Conservation (phyloP, 2,888 invertebrate genomes). For the Macaria notata region DNA sequence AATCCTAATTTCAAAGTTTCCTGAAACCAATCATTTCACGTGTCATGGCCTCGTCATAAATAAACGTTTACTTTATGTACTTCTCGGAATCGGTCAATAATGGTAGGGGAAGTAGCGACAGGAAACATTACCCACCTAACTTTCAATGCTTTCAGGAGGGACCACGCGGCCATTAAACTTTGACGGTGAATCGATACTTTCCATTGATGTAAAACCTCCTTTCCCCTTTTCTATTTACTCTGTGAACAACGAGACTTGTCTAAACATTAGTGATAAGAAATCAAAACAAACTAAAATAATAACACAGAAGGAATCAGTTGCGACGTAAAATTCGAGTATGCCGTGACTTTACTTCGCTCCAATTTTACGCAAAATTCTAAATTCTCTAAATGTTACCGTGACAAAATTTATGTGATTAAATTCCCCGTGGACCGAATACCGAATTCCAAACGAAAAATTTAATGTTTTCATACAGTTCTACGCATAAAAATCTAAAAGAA, state of each 20-base stretch:
- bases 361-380: conserved; percentile 23
- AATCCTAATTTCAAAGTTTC: conserved; percentile 18
- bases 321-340: conserved; percentile 38
- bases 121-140: conserved; percentile 16
- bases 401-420: conserved; percentile 23
- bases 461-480: conserved; percentile 26
- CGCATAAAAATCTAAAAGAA: conserved; percentile 35
- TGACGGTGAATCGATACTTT: conserved; percentile 20
- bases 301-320: not conserved
- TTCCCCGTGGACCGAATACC: conserved; percentile 21
- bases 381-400: conserved; percentile 18
- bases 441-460: conserved; percentile 36
- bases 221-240: conserved; percentile 9
- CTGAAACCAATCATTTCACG: conserved; percentile 12
- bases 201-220: conserved; percentile 17
- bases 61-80: conserved; percentile 9
- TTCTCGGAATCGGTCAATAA: conserved; percentile 20
- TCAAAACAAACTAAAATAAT: conserved; percentile 2
- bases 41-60: conserved; percentile 8
- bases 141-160: conserved; percentile 13
- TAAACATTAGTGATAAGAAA: conserved; percentile 20
- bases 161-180: conserved; percentile 14
- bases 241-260: conserved; percentile 5
- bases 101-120: conserved; percentile 13
- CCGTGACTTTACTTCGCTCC: conserved; percentile 36